Evolutionary conservation across 2,113 vertebrate species (phyloP).

Genomic region (Dipodomys merriami): DNA sequence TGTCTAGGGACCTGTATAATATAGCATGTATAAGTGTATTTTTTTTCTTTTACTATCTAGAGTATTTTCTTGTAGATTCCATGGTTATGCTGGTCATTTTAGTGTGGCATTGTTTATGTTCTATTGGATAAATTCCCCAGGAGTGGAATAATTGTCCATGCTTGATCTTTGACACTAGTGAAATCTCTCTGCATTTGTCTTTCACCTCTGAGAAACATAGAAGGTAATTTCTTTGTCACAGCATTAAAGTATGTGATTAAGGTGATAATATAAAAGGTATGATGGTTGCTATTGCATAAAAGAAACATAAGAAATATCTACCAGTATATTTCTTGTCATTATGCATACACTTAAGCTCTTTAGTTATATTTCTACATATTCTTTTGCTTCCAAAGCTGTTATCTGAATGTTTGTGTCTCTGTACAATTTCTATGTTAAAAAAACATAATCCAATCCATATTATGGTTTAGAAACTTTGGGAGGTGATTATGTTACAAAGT

Average conservation of each 20-base stretch:
- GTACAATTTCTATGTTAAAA: neutral
- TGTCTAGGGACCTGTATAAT: too few relatives aligned
- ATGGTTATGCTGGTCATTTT: too few relatives aligned
- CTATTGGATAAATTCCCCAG: too few relatives aligned
- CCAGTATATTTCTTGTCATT: neutral
- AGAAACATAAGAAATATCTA: neutral
- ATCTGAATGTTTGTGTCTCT: neutral
- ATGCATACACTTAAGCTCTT: neutral
- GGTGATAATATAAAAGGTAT: neutral
- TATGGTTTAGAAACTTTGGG: neutral
- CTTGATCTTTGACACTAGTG: neutral
- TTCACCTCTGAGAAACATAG: neutral
- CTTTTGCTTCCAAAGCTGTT: neutral
- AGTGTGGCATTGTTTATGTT: too few relatives aligned
- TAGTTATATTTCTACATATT: neutral
- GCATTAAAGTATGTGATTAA: neutral
- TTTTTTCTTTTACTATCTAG: too few relatives aligned
- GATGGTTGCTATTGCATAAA: neutral
- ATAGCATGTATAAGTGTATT: too few relatives aligned
- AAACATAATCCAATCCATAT: neutral
- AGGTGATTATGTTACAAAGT: neutral
- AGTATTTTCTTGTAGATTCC: too few relatives aligned
- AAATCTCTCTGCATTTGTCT: neutral
- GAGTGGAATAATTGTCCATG: neutral
- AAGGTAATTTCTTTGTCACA: neutral